Base-by-base conservation (phyloP, 2,888 invertebrate species). In the Sinopyrophorus schimmeli region DNA sequence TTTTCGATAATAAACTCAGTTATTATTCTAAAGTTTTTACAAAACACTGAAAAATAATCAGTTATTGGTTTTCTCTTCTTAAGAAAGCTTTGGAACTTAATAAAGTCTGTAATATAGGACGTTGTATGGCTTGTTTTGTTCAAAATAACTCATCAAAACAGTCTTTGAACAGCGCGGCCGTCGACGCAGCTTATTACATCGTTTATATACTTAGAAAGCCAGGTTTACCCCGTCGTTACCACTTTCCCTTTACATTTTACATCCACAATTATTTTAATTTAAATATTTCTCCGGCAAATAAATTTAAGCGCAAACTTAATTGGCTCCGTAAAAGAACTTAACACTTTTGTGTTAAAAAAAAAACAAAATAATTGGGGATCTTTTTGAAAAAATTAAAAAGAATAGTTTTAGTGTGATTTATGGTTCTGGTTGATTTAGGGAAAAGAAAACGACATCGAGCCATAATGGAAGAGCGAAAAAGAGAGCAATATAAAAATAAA, bases 131-230 rank as follows among this genome's bases (percentile, higher is more conserved):
- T 66, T 66, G 62, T 64, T 64, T 65, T 65, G 63, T 61, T 62
- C 62, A 58, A 65, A 65, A 65, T 64, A 65, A 64, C 62, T 63
- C 58, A 61, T 62, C 61, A 63, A 63, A 62, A 65, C 64, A 61
- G 50, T 54, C 61, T 60, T 60, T 60, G 61, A 60, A 50, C 56
- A 46, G 30, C 49, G 44, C 46, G 47, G 44, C 31, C 53, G 48
- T 41, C 54, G 44, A 55, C 54, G 49, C 42, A 44, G 55, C 55
- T 59, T 59, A 57, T 59, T 59, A 58, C 48, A 58, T 47, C 57
- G 54, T 60, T 59, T 56, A 57, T 60, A 55, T 54, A 55, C 52
- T 44, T 53, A 44, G 38, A 54, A 60, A 60, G 57, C 51, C 54
- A 43, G 49, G 51, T 55, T 58, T 35, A 54, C 54, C 31, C 43